These are phyloP conservation scores for Drosophila paramelanica DNA, from an alignment of 2,888 invertebrate species.

Conservation along the genomic window DNA sequence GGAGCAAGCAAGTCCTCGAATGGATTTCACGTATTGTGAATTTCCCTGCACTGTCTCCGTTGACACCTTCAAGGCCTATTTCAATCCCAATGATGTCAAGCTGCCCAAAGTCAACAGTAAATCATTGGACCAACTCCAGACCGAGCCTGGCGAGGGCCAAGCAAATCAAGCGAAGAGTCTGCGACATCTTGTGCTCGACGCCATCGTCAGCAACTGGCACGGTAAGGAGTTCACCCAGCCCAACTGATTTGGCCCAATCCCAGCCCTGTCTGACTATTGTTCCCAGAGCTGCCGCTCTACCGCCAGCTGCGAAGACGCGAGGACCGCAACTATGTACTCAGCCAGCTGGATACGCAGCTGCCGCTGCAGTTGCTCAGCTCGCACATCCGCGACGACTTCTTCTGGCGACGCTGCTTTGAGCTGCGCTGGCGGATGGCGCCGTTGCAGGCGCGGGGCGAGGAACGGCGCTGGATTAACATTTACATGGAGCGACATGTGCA, in stretches of 20 bases:
- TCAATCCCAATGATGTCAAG: slow-evolving; percentile 66
- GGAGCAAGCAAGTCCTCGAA: slow-evolving; percentile 23
- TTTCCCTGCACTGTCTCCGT: slow-evolving; percentile 83
- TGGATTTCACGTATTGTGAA: slow-evolving; percentile 81
- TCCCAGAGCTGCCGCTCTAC: slow-evolving; percentile 81
- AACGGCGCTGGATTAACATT: slow-evolving; percentile 83
- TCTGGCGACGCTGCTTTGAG: slow-evolving; percentile 83
- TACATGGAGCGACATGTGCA: slow-evolving; percentile 85
- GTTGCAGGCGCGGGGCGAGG: slow-evolving; percentile 44
- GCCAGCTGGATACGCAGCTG: slow-evolving; percentile 81
- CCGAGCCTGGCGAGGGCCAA: slow-evolving; percentile 61
- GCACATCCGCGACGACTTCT: slow-evolving; percentile 83
- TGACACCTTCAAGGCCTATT: slow-evolving; percentile 84
- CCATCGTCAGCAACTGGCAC: slow-evolving; percentile 82
- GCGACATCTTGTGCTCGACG: slow-evolving; percentile 82
- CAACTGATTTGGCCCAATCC: neutral
- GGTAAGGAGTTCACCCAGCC: slow-evolving; percentile 65
- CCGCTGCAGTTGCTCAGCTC: slow-evolving; percentile 82
- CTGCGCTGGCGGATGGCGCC: slow-evolving; percentile 81
- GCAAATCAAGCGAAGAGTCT: slow-evolving; percentile 79
- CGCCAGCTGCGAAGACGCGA: slow-evolving; percentile 75
- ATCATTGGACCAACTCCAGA: slow-evolving; percentile 52
- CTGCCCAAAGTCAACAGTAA: slow-evolving; percentile 69
- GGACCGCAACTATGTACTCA: slow-evolving; percentile 84
- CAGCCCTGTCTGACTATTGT: slow-evolving; percentile 13